Conservation (phyloP, 1,140 invertebrate species). For the Drosophila saltans region DNA sequence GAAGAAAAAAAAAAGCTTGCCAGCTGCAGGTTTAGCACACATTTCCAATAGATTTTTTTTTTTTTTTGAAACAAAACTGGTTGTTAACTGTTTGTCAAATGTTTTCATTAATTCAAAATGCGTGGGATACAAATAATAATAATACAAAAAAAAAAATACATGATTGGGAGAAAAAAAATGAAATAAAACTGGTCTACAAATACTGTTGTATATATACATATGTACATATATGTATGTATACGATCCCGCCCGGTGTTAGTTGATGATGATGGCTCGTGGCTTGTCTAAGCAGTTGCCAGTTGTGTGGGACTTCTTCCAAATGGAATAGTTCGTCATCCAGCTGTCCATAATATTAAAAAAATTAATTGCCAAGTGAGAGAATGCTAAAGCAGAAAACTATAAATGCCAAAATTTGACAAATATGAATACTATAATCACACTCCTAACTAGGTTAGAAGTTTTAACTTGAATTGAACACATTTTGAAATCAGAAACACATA, state of each 20-base stretch:
- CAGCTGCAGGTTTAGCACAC: conserved; percentile 11
- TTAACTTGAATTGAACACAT: not conserved
- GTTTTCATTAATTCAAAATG: conserved; percentile 50
- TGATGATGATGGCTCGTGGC: conserved; percentile 12
- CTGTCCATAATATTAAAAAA: conserved; percentile 1
- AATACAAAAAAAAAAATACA: conserved; percentile 32
- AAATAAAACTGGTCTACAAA: conserved; percentile 32
- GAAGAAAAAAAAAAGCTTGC: not conserved
- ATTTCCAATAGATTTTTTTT: conserved; percentile 5
- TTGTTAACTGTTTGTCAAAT: conserved; percentile 32
- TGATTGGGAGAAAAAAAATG: conserved; percentile 15
- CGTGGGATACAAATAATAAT: conserved; percentile 33
- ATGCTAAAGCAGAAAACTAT: no score
- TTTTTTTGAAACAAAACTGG: conserved; percentile 2
- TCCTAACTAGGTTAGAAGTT: no score
- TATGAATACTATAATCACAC: no score
- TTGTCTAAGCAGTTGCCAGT: conserved; percentile 6
- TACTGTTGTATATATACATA: not conserved
- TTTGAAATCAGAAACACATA: no score
- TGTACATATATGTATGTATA: no score
- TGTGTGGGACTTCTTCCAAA: conserved; percentile 6
- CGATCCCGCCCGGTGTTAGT: not conserved
- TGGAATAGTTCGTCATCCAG: conserved; percentile 13
- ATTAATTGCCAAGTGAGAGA: not conserved
- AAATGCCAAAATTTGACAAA: no score